phyloP scores from a whole-genome alignment of 2,797 vertebrate species.

The Prunella strophiata region DNA sequence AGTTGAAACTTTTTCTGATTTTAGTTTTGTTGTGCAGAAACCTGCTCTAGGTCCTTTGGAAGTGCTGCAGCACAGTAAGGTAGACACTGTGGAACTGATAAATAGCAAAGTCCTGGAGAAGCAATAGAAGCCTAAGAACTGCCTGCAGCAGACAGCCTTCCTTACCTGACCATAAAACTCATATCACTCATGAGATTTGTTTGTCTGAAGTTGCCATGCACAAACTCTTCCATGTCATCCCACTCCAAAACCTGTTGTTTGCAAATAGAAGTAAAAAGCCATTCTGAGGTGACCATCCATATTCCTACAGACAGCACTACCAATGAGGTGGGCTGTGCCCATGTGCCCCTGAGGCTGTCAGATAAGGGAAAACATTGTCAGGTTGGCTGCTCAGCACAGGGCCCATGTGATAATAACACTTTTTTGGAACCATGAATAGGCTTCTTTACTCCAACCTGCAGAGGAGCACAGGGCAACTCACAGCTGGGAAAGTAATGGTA shows the following conservation, averaged over 20 bases:
- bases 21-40: neutral
- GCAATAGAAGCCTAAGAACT: neutral
- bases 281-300: neutral
- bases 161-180: neutral
- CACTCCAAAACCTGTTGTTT: neutral
- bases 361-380: neutral
- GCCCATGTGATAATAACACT: neutral
- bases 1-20: neutral
- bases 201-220: neutral
- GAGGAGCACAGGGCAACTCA: neutral
- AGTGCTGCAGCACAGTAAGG: neutral
- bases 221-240: neutral
- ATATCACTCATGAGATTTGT: neutral
- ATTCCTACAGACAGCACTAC: neutral
- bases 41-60: neutral
- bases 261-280: neutral
- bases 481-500: neutral
- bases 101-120: neutral
- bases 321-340: neutral
- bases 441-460: neutral
- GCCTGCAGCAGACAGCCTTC: neutral
- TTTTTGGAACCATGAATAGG: neutral
- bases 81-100: neutral
- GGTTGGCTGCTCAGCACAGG: neutral
- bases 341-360: neutral